Percentiles rank a stretch among this genome's conserved stretches.
phyloP scores from a whole-genome alignment of 2,113 vertebrate species.

The Malaclemys terrapin region DNA sequence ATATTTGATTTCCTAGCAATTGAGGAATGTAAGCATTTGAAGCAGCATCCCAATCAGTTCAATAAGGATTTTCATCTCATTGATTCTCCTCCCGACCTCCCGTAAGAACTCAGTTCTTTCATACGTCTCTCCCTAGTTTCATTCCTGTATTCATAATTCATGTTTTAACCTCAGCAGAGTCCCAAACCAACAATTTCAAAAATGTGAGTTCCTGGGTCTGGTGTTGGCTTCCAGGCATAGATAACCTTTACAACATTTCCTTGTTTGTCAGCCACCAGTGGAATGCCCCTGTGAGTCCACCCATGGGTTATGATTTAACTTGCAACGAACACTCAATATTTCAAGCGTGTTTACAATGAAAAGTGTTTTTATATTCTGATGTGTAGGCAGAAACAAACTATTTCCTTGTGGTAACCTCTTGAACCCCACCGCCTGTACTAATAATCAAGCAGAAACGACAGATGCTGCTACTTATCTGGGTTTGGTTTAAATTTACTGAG shows the following conservation, averaged over 20 bases:
- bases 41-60: background rate
- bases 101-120: background rate
- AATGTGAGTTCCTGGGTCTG: background rate
- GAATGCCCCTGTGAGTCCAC: background rate
- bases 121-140: background rate
- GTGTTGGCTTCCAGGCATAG: conserved; percentile 32
- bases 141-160: conserved; percentile 3
- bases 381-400: conserved; percentile 25
- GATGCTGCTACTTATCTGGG: background rate
- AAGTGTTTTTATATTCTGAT: conserved; percentile 16
- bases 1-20: background rate
- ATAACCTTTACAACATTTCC: conserved; percentile 16
- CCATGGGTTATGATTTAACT: background rate
- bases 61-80: conserved; percentile 9
- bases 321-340: background rate
- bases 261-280: background rate
- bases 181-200: background rate
- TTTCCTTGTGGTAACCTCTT: conserved; percentile 5
- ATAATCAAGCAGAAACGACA: conserved; percentile 25
- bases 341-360: background rate
- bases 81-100: background rate
- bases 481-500: conserved; percentile 28
- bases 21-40: conserved; percentile 1
- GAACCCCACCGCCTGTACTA: background rate
- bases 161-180: background rate